Base-by-base conservation (phyloP, 2,797 vertebrate genomes). In the Orientallactaga sibirica region DNA sequence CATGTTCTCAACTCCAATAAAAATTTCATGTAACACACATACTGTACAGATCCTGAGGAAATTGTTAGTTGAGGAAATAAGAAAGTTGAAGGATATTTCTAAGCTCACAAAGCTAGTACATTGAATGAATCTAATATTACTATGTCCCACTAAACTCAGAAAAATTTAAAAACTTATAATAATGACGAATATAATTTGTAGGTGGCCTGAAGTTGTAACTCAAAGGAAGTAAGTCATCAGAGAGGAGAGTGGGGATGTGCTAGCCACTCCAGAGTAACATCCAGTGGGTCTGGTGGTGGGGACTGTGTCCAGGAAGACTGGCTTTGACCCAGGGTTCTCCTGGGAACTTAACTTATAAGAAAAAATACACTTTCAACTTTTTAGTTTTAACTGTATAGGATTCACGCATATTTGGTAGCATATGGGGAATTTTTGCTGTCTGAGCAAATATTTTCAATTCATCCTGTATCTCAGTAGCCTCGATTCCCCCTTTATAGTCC, bases 221-320 rank as follows among this genome's bases (percentile, higher is more conserved):
- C 1, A 90, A 27, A 71, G 22, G 22, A n/a, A 85, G 3, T 29
- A 77, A 76, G 79, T 0, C 5, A 83, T 77, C 67, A 18, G 43
- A 16, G 55, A 0, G 2, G 3, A 19, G 0, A n/a, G 67, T 18
- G 58, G 5, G 4, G 62, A 87, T 25, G 3, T 27, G 6, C 2
- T 41, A 2, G 19, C 85, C 18, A 58, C 33, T 66, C 25, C 22
- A 9, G 9, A 29, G 0, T 58, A 27, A 82, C 4, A 5, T 7
- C 48, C 8, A 10, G 43, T 58, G 2, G 73, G 4, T 16, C 79
- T 12, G 15, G 14, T 43, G 11, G 15, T 24, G 20, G 25, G 48
- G 7, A 0, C 33, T 68, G 1, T 18, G 0, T 12, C 29, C 9
- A 48, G 48, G 48, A 48, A 48, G 5, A 48, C 48, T 71, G 18